Conservation (phyloP, 2,113 vertebrate genomes). For the Pseudopipra pipra region DNA sequence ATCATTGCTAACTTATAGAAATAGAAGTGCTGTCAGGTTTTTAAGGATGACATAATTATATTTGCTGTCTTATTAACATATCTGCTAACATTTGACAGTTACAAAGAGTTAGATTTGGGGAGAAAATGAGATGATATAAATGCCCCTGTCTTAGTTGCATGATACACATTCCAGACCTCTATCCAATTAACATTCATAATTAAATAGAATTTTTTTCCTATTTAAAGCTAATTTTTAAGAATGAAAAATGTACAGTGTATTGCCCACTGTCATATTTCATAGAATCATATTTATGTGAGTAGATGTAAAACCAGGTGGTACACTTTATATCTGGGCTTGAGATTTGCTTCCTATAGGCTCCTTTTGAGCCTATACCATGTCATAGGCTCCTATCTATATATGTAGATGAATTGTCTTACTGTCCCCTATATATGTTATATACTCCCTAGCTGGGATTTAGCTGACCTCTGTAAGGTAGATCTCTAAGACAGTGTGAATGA, state of each 20-base stretch:
- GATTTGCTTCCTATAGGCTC: neutral
- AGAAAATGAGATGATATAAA: neutral
- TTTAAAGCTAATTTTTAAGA: neutral
- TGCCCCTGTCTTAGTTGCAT: neutral
- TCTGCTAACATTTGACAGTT: neutral
- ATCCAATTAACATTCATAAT: neutral
- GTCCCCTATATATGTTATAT: too few species aligned
- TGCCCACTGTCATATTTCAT: neutral
- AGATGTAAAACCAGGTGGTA: neutral
- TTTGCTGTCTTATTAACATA: neutral
- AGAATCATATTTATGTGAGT: neutral
- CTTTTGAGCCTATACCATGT: neutral
- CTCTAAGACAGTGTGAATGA: neutral
- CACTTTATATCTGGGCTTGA: neutral
- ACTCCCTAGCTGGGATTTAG: neutral
- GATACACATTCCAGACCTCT: neutral
- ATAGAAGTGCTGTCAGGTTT: neutral
- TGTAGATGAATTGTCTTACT: neutral
- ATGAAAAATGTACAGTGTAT: neutral
- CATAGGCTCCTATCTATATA: neutral
- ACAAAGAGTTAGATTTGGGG: neutral
- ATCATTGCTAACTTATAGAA: neutral
- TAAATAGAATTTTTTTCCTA: neutral
- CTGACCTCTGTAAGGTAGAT: neutral
- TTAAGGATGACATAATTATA: neutral